Evolutionary conservation across 2,113 vertebrate species (phyloP).

Genomic region (Dipodomys merriami): DNA sequence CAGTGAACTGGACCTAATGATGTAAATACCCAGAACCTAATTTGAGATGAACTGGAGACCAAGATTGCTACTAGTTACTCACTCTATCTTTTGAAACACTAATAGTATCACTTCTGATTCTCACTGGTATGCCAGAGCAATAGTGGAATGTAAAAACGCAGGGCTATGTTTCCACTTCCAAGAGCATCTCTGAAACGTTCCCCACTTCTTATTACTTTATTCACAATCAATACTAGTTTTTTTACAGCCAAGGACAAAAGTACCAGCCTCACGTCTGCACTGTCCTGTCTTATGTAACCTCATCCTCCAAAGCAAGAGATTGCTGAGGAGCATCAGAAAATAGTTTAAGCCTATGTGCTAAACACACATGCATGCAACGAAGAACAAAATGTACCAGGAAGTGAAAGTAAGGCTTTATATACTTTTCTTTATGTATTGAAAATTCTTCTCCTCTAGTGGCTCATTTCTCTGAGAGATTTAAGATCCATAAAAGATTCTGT

Average conservation of each 20-base stretch:
- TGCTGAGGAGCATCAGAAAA: background rate
- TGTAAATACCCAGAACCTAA: background rate
- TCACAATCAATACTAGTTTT: background rate
- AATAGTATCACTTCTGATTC: slow-evolving; percentile 17
- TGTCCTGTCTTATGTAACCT: background rate
- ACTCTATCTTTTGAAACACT: background rate
- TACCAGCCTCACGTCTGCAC: background rate
- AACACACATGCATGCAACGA: background rate
- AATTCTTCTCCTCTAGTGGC: background rate
- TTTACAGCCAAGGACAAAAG: slow-evolving; percentile 12
- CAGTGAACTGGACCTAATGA: background rate
- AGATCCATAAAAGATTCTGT: background rate
- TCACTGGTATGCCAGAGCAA: background rate
- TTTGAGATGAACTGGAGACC: background rate
- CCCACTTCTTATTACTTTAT: background rate
- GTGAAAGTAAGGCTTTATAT: slow-evolving; percentile 57
- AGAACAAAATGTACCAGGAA: background rate
- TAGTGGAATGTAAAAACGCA: background rate
- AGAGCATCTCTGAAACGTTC: slow-evolving; percentile 34
- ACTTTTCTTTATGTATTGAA: background rate
- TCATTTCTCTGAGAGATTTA: background rate
- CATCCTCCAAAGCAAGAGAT: background rate
- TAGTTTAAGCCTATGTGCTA: background rate
- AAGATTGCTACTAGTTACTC: background rate
- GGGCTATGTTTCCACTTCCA: background rate